Conservation (phyloP, 2,888 invertebrate genomes). For the Caenorhabditis sp. region DNA sequence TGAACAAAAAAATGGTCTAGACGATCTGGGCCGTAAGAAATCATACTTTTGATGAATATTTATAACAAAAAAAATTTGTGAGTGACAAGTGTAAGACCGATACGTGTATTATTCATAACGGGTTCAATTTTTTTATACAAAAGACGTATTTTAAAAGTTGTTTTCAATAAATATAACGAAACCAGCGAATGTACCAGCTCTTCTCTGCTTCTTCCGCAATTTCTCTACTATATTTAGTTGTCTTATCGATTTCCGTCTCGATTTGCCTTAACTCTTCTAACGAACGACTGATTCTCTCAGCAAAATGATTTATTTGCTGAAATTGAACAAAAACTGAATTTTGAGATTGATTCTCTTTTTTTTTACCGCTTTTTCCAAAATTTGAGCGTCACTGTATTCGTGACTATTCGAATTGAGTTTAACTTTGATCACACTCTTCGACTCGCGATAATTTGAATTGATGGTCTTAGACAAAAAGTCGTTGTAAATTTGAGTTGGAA, state of each 20-base stretch:
- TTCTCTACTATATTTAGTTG: not conserved
- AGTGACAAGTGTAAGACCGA: too few species aligned
- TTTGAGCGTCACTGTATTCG: not conserved
- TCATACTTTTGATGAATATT: too few species aligned
- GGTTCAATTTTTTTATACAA: too few species aligned
- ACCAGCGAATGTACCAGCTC: not conserved
- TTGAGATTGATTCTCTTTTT: too few species aligned
- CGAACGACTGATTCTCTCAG: not conserved
- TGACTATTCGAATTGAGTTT: not conserved
- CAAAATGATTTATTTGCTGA: not conserved
- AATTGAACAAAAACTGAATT: not conserved
- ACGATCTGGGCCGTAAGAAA: too few species aligned
- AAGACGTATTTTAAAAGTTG: too few species aligned
- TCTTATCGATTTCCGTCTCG: not conserved
- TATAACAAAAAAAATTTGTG: too few species aligned
- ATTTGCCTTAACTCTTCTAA: not conserved
- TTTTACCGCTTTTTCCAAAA: not conserved
- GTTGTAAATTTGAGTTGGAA: not conserved
- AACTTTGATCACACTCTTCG: not conserved
- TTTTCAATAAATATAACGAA: not conserved
- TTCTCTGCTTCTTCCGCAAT: not conserved
- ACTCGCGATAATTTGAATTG: not conserved
- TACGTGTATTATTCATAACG: too few species aligned
- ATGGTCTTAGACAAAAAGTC: not conserved
- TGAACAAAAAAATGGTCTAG: too few species aligned